These are phyloP conservation scores for Aix galericulata DNA, from an alignment of 2,113 vertebrate genomes.

Conservation along the genomic window DNA sequence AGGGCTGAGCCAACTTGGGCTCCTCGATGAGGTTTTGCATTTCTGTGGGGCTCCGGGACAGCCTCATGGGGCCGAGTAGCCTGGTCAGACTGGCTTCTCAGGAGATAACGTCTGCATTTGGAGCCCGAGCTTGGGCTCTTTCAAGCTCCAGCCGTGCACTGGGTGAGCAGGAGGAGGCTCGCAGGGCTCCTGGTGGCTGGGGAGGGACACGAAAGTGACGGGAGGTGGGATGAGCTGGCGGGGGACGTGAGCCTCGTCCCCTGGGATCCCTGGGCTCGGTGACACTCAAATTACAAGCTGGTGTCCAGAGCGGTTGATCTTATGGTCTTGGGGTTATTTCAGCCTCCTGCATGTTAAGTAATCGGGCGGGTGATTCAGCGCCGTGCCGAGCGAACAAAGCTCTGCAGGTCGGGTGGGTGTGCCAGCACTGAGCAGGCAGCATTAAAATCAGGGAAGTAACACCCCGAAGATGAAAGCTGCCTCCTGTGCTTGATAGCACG, in stretches of 20 bases:
- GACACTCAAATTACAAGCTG: conserved; percentile 53
- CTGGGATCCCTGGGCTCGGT: neutral
- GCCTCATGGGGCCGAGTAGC: neutral
- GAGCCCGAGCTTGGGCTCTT: neutral
- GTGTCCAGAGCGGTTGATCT: conserved; percentile 38
- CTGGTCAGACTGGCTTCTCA: neutral
- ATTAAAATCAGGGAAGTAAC: conserved; percentile 61
- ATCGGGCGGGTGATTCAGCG: conserved; percentile 60
- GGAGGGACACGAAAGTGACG: neutral
- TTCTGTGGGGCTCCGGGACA: neutral
- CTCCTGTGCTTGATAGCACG: conserved; percentile 62
- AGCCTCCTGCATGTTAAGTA: conserved; percentile 40
- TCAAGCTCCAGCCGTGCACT: neutral
- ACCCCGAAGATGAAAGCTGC: conserved; percentile 71
- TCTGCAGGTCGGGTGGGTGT: conserved; percentile 61
- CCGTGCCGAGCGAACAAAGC: conserved; percentile 17
- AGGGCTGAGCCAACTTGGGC: fast-evolving
- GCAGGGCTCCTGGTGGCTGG: neutral
- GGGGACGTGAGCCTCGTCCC: neutral
- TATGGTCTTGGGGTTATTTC: conserved; percentile 54
- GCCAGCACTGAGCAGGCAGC: conserved; percentile 61
- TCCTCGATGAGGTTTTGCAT: neutral
- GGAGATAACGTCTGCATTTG: neutral
- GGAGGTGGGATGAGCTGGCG: neutral
- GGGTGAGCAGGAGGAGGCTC: neutral